Base-by-base conservation (phyloP, 2,888 invertebrate species). In the Lepeophtheirus nordmannii region DNA sequence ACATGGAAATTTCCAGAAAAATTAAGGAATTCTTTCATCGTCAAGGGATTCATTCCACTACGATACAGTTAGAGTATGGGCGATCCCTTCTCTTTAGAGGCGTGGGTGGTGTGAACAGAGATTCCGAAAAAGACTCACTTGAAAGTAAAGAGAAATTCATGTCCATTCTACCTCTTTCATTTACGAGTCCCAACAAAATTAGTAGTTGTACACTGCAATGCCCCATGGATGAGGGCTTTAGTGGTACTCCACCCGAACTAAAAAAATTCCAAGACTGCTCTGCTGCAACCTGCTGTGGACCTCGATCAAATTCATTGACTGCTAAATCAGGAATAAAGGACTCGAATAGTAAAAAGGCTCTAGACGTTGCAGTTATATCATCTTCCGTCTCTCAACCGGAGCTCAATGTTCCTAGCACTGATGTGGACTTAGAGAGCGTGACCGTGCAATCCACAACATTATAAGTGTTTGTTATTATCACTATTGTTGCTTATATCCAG, bases 1-100 rank as follows among this genome's bases (percentile, higher is more conserved):
- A 46, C 8, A 46, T 46, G 53, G 53, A 46, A 46, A 89, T 97
- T 70, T 94, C 96, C 0, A 90, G 90, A 74, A 87, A 90, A 75
- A 89, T 96, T 10, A 97, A 96, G 76, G 88, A 89, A 74, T 90
- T 96, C 79, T 96, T 97, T 78, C 97, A 97, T 77, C 89, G 93
- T 74, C 93, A 94, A 76, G 96, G 96, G 62, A 96, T 97, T 71
- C 97, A 97, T 77, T 96, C 96, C 57, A 96, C 96, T 23, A 97
- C 97, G 38, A 96, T 97, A 74, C 96, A 97, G 75, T 96, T 96
- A 0, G 96, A 97, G 78, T 96, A 94, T 76, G 85, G n/a, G 5
- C 53, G 53, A 14, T 46, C 53, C 53, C 53, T 46, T 46, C 53
- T 46, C 53, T 46, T 46, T 46, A 14, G 8, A 3, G 53, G 53